Evolutionary conservation across 2,113 vertebrate species (phyloP).

Genomic region (Nymphicus hollandicus): DNA sequence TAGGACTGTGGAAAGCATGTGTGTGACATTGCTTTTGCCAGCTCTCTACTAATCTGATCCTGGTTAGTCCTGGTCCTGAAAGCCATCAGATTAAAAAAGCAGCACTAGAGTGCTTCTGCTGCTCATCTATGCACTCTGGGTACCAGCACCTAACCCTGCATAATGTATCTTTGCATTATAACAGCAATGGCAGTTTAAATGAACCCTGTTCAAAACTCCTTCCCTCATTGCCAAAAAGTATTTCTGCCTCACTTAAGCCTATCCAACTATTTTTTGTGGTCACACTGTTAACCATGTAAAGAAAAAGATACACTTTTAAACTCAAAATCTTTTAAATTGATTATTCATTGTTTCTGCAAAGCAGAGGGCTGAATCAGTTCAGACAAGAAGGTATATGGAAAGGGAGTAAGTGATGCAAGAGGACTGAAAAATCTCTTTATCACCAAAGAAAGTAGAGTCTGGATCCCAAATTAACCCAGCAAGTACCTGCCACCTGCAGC

Average conservation of each 20-base stretch:
- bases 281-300: neutral
- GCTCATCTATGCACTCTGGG: neutral
- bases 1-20: rapidly evolving
- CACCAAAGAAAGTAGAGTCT: neutral
- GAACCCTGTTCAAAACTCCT: neutral
- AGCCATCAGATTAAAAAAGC: neutral
- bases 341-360: neutral
- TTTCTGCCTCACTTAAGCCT: neutral
- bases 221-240: neutral
- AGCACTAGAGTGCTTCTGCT: neutral
- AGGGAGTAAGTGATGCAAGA: neutral
- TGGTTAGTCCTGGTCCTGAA: neutral
- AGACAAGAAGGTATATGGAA: neutral
- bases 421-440: neutral
- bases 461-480: neutral
- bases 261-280: neutral
- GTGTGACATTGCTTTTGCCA: neutral
- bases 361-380: neutral
- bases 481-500: neutral
- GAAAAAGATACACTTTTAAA: rapidly evolving
- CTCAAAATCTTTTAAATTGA: neutral
- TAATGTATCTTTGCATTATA: neutral
- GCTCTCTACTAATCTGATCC: neutral
- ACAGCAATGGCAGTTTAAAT: neutral
- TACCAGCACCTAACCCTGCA: neutral